These are phyloP conservation scores for Falco columbarius DNA, from an alignment of 2,797 vertebrate genomes.

Conservation along the genomic window DNA sequence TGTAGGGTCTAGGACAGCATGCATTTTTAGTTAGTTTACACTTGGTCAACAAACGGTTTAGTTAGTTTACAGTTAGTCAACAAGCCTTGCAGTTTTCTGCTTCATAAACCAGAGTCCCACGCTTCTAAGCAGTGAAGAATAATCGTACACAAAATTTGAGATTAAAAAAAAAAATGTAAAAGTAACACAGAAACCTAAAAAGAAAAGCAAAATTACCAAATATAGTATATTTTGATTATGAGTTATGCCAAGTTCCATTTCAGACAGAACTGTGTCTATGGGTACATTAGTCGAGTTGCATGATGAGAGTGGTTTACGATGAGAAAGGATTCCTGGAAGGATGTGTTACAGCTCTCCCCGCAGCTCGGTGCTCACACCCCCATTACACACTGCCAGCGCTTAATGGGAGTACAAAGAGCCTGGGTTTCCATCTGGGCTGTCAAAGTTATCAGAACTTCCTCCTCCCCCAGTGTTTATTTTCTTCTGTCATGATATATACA, in stretches of 20 bases:
- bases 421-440: background rate
- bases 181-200: background rate
- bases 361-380: background rate
- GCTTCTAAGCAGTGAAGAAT: background rate
- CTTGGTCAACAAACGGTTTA: background rate
- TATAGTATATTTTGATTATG: background rate
- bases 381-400: background rate
- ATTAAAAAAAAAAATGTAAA: background rate
- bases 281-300: background rate
- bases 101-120: background rate
- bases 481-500: slow-evolving; percentile 49
- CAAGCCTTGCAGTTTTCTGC: background rate
- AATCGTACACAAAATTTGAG: background rate
- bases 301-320: background rate
- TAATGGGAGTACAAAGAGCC: background rate
- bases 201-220: background rate
- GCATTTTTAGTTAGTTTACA: background rate
- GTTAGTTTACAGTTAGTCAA: background rate
- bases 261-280: background rate
- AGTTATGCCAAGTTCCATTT: background rate
- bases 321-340: background rate
- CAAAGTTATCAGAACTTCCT: slow-evolving; percentile 18
- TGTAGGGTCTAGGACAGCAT: background rate
- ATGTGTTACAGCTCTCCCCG: background rate
- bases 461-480: slow-evolving; percentile 54